Evolutionary conservation across 2,888 invertebrate species (phyloP), one percentile per base, ranked within the genome.

Genomic region (Cheilosia scutellata): DNA sequence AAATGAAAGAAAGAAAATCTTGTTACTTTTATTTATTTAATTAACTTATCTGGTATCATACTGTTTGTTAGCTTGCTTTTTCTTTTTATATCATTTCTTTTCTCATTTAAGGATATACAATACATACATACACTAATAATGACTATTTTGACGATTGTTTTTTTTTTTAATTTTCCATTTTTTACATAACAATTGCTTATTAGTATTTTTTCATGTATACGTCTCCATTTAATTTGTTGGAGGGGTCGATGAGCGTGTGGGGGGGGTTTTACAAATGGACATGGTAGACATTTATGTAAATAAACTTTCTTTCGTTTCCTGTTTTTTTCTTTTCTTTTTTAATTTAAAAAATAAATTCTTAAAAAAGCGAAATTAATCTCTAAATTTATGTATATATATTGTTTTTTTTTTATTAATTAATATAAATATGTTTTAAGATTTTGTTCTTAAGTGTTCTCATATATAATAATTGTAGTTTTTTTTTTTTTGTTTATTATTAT

Each of bases 81-180:
- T 55, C 37, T 63, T 74, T 33, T 62, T 58, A 63, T 68, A 25
- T 49, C 53, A 60, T 42, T 83, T 77, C 40, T 40, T 49, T 53
- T 82, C 57, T 37, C 47, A 51, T 76, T 60, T 86, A 86, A 77
- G 66, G 86, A 77, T 77, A 20, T 68, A 57, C 77, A 82, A 86
- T 82, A 68, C 76, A 82, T 86, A 86, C 82, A 71, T 86, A 86
- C 82, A 71, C 82, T 86, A 86, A 72, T 86, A 86, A 86, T 86
- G 86, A 86, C 86, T 86, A 86, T 82, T 77, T 82, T 77, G 75
- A 76, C 27, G 71, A 29, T 76, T 76, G 63, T 72, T 86, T 27
- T 71, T 77, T 63, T 60, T 80, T 63, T 31, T 29, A 27, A 11
- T 11, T 51, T 51, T 49, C 9, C 20, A 4, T 25, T 40, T 63